Conservation (phyloP, 2,888 invertebrate species). For the Drosophila formosana region DNA sequence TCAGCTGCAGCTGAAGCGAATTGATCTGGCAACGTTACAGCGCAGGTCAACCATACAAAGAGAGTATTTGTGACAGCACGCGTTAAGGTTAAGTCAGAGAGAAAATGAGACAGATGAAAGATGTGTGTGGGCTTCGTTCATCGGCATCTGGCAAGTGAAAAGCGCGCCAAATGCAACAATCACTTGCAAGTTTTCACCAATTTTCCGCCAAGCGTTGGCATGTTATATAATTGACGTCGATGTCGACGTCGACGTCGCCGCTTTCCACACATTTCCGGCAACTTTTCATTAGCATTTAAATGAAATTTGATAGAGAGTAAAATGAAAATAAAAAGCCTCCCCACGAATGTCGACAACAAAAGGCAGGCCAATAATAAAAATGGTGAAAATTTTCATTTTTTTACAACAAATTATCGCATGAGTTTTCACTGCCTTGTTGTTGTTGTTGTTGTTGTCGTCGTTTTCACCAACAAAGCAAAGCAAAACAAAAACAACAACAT, state of each 20-base stretch:
- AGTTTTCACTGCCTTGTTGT: conserved; percentile 72
- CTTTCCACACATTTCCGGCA: conserved; percentile 73
- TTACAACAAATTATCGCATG: conserved; percentile 82
- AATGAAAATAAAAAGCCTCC: conserved; percentile 32
- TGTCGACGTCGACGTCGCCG: conserved; percentile 17
- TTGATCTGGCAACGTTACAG: conserved; percentile 27
- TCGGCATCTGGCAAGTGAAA: conserved; percentile 44
- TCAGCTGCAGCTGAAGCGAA: conserved; percentile 61
- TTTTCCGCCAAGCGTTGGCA: conserved; percentile 44
- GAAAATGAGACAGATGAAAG: background rate
- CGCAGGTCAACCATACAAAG: conserved; percentile 18
- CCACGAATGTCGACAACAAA: conserved; percentile 58
- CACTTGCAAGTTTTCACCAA: conserved; percentile 50
- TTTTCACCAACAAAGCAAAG: conserved; percentile 67
- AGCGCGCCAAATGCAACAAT: conserved; percentile 52
- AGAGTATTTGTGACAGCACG: conserved; percentile 39
- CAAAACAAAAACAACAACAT: conserved; percentile 37
- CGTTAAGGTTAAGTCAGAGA: conserved; percentile 34
- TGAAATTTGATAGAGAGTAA: conserved; percentile 70
- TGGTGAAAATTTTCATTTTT: conserved; percentile 78
- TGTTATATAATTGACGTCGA: conserved; percentile 65
- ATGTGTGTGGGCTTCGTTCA: background rate
- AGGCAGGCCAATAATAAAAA: conserved; percentile 69
- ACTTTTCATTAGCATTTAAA: conserved; percentile 80
- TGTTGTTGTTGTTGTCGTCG: conserved; percentile 46